Evolutionary conservation across 2,113 vertebrate species (phyloP).

Genomic region (Centrocercus urophasianus): DNA sequence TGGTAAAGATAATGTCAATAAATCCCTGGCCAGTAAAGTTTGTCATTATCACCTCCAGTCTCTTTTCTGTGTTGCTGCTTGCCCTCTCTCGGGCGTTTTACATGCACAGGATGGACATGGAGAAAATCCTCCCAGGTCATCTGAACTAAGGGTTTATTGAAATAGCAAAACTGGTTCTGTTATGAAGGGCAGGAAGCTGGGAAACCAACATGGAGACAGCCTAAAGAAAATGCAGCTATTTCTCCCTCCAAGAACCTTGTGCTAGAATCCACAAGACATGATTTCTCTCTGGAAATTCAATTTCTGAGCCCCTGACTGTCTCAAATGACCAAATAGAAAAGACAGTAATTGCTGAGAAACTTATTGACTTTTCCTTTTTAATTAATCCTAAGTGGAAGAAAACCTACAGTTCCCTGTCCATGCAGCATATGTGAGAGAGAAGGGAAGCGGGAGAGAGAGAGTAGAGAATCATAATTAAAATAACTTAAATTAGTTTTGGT

Average conservation of each 20-base stretch:
- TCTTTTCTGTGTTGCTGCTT: neutral
- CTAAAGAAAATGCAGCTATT: conserved; percentile 1
- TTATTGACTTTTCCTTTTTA: conserved; percentile 67
- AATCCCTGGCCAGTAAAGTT: neutral
- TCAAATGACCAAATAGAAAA: conserved; percentile 48
- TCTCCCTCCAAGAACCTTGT: neutral
- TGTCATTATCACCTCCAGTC: conserved; percentile 17
- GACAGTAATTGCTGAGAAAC: conserved; percentile 57
- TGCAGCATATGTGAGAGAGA: neutral
- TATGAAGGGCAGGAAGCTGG: neutral
- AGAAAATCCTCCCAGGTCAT: neutral
- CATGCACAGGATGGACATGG: neutral
- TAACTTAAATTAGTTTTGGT: conserved; percentile 57
- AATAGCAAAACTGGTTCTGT: neutral
- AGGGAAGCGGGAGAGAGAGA: neutral
- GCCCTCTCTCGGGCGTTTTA: neutral
- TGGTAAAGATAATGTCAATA: neutral
- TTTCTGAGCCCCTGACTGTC: conserved; percentile 29
- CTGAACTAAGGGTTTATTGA: neutral
- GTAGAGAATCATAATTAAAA: conserved; percentile 71
- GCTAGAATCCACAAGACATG: conserved; percentile 22
- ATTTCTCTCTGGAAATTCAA: conserved; percentile 58
- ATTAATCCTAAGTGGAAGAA: conserved; percentile 73
- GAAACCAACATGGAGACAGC: neutral
- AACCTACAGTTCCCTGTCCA: conserved; percentile 49